Percentiles rank a stretch among this genome's conserved stretches.
phyloP scores from a whole-genome alignment of 2,888 invertebrate species.

The Leptinotarsa juncta region DNA sequence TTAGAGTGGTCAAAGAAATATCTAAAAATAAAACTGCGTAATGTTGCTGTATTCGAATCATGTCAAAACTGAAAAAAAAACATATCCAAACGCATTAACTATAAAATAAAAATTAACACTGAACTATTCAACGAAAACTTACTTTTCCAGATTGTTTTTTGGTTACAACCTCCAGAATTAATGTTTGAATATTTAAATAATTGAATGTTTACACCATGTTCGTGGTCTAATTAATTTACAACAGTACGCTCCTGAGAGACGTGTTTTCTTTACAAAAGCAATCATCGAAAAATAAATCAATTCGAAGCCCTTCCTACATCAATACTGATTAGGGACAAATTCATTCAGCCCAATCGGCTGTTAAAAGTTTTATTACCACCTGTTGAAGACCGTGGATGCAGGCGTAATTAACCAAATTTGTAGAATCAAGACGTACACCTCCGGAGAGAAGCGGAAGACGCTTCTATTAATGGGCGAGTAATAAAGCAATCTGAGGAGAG shows the following conservation, averaged over 20 bases:
- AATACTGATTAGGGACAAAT: constrained; percentile 4
- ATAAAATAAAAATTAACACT: no score
- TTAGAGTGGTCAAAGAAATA: no score
- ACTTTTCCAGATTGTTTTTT: no score
- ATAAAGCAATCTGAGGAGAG: constrained; percentile 58
- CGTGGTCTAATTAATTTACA: no score
- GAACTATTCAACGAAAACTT: no score
- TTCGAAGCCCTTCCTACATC: not conserved
- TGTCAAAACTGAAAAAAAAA: no score
- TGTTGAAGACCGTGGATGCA: constrained; percentile 54
- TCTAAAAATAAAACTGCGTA: no score
- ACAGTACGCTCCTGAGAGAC: not conserved
- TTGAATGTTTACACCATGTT: no score
- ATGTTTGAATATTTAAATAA: no score
- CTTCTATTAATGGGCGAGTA: constrained; percentile 59
- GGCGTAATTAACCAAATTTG: constrained; percentile 63
- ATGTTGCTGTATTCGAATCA: no score
- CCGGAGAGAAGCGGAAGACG: constrained; percentile 50
- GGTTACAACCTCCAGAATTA: no score
- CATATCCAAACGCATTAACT: no score
- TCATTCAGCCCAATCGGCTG: constrained; percentile 11
- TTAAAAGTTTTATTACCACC: constrained; percentile 53
- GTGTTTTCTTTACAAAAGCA: not conserved
- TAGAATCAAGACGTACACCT: constrained; percentile 55
- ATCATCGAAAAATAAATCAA: not conserved